A percentile compares a stretch with the other conserved stretches of the same genome.
These are phyloP conservation scores for Parthenolecanium corni DNA, from an alignment of 2,888 invertebrate species.

Conservation along the genomic window DNA sequence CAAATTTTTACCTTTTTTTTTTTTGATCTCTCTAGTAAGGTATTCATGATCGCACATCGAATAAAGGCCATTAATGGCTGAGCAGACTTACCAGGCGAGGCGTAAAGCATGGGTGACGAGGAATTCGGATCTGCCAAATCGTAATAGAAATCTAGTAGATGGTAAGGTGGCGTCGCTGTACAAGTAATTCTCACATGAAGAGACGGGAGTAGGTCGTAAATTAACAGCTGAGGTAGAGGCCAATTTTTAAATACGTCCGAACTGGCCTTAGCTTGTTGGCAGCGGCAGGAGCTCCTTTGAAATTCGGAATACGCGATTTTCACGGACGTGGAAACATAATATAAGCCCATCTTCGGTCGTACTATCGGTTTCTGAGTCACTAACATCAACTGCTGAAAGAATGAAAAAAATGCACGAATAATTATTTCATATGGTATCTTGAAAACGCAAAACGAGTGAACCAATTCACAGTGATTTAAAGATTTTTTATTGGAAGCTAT, in stretches of 20 bases:
- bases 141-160: conserved; percentile 2
- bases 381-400: not conserved
- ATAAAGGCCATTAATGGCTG: not conserved
- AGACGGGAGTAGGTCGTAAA: not conserved
- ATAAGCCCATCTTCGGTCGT: conserved; percentile 40
- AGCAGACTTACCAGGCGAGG: conserved; percentile 31
- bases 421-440: no score
- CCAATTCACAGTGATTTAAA: no score
- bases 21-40: no score
- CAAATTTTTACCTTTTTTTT: no score
- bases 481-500: no score
- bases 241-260: conserved; percentile 61
- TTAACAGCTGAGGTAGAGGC: not conserved
- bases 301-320: conserved; percentile 65
- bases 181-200: no score
- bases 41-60: not conserved
- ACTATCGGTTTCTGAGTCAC: not conserved
- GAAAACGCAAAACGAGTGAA: no score
- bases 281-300: conserved; percentile 63
- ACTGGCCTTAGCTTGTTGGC: conserved; percentile 53
- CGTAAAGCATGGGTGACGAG: conserved; percentile 30
- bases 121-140: conserved; percentile 15
- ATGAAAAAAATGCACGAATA: not conserved
- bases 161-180: not conserved
- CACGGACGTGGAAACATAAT: conserved; percentile 57